Base-by-base conservation (phyloP, 2,888 invertebrate genomes). In the Heteropelma amictum region DNA sequence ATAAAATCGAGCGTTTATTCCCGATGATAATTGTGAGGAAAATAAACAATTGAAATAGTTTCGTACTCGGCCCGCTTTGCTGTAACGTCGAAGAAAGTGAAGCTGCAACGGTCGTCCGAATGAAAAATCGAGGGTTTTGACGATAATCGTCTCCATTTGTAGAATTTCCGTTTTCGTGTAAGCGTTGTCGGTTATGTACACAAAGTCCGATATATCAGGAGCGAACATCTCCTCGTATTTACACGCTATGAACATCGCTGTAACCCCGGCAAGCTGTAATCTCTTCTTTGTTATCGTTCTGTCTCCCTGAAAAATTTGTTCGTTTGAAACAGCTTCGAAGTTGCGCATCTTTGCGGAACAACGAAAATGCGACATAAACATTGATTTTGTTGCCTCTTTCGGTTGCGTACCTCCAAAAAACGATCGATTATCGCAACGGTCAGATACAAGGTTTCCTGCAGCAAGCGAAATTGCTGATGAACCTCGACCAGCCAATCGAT, bases 401-500 rank as follows among this genome's bases (percentile, higher is more conserved):
- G n/a, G 3, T 6, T 19, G 35, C 76, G 49, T 82, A 94, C 94
- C 92, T 96, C 94, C 79, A 98, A 91, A 90, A 95, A 98, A 86
- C 97, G 92, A 90, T 99, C 99, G 81, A 98, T 92, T 14, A 97
- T 94, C 79, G 95, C 94, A 63, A 98, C 93, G 65, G 97, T 94
- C 84, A 98, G 90, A 87, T 97, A 97, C 75, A 98, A 93, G 6
- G 98, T 98, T 89, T 99, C 99, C 64, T 95, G 93, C 14, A 94
- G 90, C 63, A 98, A 91, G 77, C 94, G 94, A 89, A 98, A 98
- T 85, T 96, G 95, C 56, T 92, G 90, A 82, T 97, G 97, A 6
- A 98, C 97, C 84, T 97, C 97, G 12, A 97, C 95, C 61, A 99
- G 91, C 98, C 98, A 99, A 88, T 98, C 97, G 72, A 98, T 92